Evolutionary conservation across 2,113 vertebrate species (phyloP).

Genomic region (Phyllostomus hastatus): DNA sequence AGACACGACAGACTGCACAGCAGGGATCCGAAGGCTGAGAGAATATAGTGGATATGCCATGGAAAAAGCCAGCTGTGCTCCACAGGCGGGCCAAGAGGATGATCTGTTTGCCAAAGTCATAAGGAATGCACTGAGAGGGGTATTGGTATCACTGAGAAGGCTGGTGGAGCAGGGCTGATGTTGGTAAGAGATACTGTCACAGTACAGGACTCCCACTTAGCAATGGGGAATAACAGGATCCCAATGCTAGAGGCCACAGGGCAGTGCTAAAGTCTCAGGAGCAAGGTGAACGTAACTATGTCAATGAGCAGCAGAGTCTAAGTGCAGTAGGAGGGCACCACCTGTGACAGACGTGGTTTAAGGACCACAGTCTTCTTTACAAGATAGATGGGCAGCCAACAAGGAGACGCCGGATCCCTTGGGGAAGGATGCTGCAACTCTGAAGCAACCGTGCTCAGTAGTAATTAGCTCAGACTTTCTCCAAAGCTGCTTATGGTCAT

Average conservation of each 20-base stretch:
- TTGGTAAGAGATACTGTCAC: neutral
- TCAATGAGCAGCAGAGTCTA: neutral
- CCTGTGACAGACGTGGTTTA: neutral
- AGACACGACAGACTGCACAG: fast-evolving
- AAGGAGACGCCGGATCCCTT: neutral
- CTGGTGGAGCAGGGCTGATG: neutral
- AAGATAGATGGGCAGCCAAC: neutral
- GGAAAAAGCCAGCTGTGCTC: neutral
- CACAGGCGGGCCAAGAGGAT: neutral
- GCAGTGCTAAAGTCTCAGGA: neutral
- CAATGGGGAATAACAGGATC: neutral
- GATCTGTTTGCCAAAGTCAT: neutral
- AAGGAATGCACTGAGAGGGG: neutral
- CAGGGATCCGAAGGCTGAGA: neutral
- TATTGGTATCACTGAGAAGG: neutral
- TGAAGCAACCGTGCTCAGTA: neutral
- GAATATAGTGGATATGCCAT: neutral
- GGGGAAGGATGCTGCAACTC: neutral
- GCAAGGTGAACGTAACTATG: neutral
- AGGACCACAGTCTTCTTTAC: neutral
- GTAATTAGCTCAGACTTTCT: neutral
- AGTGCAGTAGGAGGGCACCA: neutral
- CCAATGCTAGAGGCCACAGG: neutral
- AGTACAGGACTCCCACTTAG: neutral
- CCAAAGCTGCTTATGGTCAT: neutral